These are phyloP conservation scores for Drosophila testacea DNA, from an alignment of 2,888 invertebrate genomes.

Conservation along the genomic window DNA sequence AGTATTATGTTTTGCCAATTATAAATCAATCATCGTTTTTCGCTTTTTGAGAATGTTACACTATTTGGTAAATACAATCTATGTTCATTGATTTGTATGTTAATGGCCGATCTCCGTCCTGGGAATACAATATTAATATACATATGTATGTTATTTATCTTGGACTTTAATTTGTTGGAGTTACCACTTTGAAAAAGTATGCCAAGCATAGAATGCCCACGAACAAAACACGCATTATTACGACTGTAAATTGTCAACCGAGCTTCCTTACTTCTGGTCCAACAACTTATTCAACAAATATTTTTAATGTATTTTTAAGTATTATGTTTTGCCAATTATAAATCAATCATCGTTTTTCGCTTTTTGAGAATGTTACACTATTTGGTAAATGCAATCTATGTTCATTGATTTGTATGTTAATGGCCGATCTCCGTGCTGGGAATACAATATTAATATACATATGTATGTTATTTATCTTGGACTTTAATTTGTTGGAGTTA, in stretches of 20 bases:
- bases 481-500: neutral
- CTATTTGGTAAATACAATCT: slow-evolving; percentile 2
- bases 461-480: too few species aligned
- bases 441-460: neutral
- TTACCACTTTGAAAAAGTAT: neutral
- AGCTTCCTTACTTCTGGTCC: neutral
- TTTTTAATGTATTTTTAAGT: slow-evolving; percentile 16
- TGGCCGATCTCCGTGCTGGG: neutral
- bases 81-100: slow-evolving; percentile 28
- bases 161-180: too few species aligned
- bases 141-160: too few species aligned
- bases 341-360: neutral
- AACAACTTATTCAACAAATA: too few species aligned
- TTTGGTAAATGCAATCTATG: slow-evolving; percentile 13
- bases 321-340: neutral
- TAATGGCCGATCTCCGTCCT: neutral
- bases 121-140: neutral
- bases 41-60: too few species aligned
- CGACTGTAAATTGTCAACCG: neutral
- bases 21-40: neutral
- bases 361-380: too few species aligned
- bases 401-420: slow-evolving; percentile 20
- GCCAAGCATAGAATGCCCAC: neutral
- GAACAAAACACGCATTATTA: neutral
- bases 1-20: neutral